Base-by-base conservation (phyloP, 2,113 vertebrate genomes). In the Serinus canaria region DNA sequence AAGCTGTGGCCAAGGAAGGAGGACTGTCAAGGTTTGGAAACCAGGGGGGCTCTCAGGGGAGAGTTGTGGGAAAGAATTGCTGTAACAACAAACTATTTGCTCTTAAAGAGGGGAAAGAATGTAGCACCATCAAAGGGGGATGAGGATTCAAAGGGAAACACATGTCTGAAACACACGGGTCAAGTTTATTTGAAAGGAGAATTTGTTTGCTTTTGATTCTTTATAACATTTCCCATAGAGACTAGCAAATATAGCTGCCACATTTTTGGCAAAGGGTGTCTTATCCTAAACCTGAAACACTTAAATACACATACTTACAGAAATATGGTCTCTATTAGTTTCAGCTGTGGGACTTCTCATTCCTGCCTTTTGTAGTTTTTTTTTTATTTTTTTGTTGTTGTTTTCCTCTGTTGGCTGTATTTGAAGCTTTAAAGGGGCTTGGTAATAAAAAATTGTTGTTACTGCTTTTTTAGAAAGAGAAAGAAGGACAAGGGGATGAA, bases 201-300 rank as follows among this genome's bases (percentile, higher is more conserved):
- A 90, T 58, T 76, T 83, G 85, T 87, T 88, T 94, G 74, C 90
- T 97, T 95, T 95, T 91, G 75, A 72, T 90, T 95, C 84, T 92
- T 90, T 91, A 46, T 81, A 77, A 83, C 47, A 52, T 88, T 72
- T 47, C 93, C 92, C 88, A 58, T 74, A 69, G 82, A 93, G 68
- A 81, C 87, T 30, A 89, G 73, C 81, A 91, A 92, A 90, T 95
- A 55, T 13, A 87, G 53, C 76, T 82, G 90, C 85, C 83, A 90
- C 85, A 81, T 93, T 96, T 95, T 95, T 92, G 96, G 94, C 90
- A 80, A 53, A 62, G 66, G 49, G 31, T 31, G n/a, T 80, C 53
- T 77, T 67, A 60, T 35, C 69, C 87, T 68, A 74, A 91, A 95
- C 82, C 70, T 94, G 67, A 82, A 93, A 83, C 80, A 82, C 82